Conservation (phyloP, 2,113 vertebrate species). For the Lanius collurio region DNA sequence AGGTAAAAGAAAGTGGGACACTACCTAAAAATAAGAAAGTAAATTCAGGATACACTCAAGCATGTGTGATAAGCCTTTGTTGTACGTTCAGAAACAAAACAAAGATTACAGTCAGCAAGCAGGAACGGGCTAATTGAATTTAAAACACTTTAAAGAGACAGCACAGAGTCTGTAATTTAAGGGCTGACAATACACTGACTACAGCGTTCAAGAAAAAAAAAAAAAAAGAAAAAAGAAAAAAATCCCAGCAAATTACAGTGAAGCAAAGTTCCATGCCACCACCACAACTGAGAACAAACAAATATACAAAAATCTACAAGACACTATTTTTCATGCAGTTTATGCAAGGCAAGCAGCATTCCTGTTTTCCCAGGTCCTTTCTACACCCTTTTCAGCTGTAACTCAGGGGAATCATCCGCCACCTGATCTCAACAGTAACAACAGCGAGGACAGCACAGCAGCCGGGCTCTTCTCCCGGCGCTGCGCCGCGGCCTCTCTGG, state of each 20-base stretch:
- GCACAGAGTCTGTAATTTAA: neutral
- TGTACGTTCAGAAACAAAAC: neutral
- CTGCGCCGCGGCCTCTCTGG: neutral
- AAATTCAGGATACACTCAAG: neutral
- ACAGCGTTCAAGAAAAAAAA: neutral
- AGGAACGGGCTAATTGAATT: neutral
- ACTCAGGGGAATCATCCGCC: neutral
- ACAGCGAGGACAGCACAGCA: rapidly evolving
- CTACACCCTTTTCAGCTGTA: neutral
- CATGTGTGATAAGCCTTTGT: neutral
- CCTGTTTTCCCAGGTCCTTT: neutral
- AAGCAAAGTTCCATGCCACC: neutral
- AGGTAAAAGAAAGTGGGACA: neutral
- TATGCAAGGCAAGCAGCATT: neutral
- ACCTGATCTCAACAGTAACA: neutral
- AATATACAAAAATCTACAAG: neutral
- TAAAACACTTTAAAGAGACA: neutral
- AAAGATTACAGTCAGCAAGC: neutral
- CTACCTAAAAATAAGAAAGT: neutral
- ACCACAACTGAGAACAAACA: neutral
- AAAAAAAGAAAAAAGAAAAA: too few relatives aligned
- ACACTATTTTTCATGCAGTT: neutral
- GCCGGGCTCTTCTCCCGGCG: neutral
- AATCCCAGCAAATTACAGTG: neutral
- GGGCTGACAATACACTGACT: neutral